These are phyloP conservation scores for Falco peregrinus DNA, from an alignment of 2,797 vertebrate species.

Conservation along the genomic window DNA sequence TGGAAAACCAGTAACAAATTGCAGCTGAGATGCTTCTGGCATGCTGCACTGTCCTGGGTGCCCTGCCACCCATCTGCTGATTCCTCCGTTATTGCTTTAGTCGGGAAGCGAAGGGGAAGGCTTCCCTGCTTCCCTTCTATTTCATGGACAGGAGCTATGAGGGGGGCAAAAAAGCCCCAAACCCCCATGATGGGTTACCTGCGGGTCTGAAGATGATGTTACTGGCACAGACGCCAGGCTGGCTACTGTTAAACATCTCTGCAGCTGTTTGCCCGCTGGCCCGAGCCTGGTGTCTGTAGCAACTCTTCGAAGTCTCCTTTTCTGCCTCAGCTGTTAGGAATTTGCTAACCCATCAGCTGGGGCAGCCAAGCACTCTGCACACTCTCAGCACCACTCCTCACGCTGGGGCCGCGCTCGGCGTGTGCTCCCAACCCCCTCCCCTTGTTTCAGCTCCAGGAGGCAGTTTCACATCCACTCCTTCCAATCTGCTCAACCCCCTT, in stretches of 20 bases:
- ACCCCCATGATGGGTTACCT: not conserved
- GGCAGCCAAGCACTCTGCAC: not conserved
- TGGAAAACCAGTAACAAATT: conserved; percentile 68
- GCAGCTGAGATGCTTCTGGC: conserved; percentile 50
- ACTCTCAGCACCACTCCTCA: not conserved
- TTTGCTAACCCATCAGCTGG: not conserved
- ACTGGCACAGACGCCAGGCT: not conserved
- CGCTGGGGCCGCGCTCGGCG: accelerated
- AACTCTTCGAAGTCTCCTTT: not conserved
- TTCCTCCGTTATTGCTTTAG: not conserved
- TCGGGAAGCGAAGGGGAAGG: not conserved
- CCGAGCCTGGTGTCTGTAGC: not conserved
- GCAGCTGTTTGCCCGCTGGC: conserved; percentile 3
- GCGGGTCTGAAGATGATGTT: not conserved
- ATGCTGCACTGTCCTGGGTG: not conserved
- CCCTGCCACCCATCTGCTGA: not conserved
- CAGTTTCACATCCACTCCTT: not conserved
- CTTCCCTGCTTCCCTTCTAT: not conserved
- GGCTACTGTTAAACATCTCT: not conserved
- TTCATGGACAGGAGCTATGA: not conserved
- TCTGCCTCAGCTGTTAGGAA: conserved; percentile 19
- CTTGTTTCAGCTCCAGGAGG: not conserved
- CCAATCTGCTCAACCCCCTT: not conserved
- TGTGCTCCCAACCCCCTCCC: not conserved
- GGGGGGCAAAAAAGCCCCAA: not conserved